A percentile compares a stretch with the other conserved stretches of the same genome.
These are phyloP conservation scores for Phlogophora meticulosa DNA, from an alignment of 2,888 invertebrate species.

Conservation along the genomic window DNA sequence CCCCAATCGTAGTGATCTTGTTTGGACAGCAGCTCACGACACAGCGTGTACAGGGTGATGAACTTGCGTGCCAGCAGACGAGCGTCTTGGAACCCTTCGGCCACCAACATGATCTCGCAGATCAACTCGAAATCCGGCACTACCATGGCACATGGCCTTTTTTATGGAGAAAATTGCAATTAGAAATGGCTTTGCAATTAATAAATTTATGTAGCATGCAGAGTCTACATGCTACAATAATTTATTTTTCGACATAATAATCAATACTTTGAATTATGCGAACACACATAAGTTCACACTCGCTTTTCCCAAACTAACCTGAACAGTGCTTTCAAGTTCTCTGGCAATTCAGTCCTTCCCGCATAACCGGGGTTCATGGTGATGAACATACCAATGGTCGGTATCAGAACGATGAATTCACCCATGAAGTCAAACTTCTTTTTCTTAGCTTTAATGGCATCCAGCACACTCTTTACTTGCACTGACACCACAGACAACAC, in stretches of 20 bases:
- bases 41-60: constrained; percentile 97
- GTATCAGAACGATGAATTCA: constrained; percentile 93
- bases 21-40: constrained; percentile 97
- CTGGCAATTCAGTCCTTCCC: constrained; percentile 97
- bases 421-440: constrained; percentile 96
- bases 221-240: no score
- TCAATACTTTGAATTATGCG: no score
- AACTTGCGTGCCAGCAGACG: constrained; percentile 97
- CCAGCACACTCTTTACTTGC: constrained; percentile 96
- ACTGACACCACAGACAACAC: constrained; percentile 98
- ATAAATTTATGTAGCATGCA: no score
- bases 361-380: constrained; percentile 99
- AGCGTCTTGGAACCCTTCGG: constrained; percentile 98
- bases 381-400: constrained; percentile 97
- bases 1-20: constrained; percentile 99
- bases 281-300: no score
- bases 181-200: not conserved
- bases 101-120: constrained; percentile 99
- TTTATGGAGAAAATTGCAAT: constrained; percentile 1
- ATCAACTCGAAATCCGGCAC: constrained; percentile 99
- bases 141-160: constrained; percentile 98
- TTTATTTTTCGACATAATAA: no score
- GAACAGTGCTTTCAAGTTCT: constrained; percentile 94
- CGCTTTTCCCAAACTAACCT: constrained; percentile 74
- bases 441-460: constrained; percentile 96